Conservation (phyloP, 2,113 vertebrate species). For the Anarhynchus alexandrinus region DNA sequence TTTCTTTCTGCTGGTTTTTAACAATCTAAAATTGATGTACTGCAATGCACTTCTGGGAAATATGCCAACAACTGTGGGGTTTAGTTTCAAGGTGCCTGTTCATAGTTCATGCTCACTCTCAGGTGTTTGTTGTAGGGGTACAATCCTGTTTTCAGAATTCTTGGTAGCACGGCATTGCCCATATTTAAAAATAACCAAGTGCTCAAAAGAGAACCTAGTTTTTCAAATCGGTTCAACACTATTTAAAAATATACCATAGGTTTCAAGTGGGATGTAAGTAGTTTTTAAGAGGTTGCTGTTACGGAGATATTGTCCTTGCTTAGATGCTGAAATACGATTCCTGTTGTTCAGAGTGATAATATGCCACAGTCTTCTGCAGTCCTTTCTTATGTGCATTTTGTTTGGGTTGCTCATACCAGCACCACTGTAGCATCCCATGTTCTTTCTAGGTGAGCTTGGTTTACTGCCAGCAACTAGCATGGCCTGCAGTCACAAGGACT, state of each 20-base stretch:
- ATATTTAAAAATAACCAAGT: neutral
- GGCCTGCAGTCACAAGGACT: neutral
- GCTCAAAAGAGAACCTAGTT: neutral
- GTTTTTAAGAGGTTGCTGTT: neutral
- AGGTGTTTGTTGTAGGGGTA: neutral
- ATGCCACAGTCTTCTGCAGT: neutral
- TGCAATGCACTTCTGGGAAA: neutral
- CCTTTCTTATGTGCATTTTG: neutral
- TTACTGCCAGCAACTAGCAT: neutral
- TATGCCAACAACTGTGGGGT: neutral
- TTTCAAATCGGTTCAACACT: neutral
- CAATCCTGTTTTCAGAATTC: neutral
- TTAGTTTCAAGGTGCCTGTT: neutral
- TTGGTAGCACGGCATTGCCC: neutral
- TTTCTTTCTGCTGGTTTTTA: neutral
- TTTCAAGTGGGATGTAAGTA: neutral
- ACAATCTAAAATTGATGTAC: neutral
- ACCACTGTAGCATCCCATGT: neutral
- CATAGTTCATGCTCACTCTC: neutral
- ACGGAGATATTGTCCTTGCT: neutral
- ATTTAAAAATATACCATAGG: neutral
- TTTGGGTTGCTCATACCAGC: neutral
- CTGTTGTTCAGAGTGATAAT: neutral
- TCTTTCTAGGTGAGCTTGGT: neutral
- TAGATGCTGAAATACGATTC: neutral